phyloP scores from a whole-genome alignment of 2,797 vertebrate genomes.

The Peromyscus eremicus region DNA sequence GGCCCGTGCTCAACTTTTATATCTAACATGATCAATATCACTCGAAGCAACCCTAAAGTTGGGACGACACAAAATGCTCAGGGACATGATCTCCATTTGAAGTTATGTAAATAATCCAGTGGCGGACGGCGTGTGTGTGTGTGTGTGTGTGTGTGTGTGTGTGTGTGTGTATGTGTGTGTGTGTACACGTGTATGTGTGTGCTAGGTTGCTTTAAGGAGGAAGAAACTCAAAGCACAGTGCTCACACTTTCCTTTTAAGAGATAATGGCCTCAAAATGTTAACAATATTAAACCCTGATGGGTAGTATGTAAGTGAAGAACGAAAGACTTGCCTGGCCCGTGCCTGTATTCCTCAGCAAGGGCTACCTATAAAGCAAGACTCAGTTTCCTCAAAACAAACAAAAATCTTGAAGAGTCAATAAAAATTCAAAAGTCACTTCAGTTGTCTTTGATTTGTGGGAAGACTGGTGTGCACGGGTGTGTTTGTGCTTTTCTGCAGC shows the following conservation, averaged over 20 bases:
- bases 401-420: background rate
- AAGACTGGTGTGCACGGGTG: background rate
- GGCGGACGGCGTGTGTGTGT: background rate
- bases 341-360: background rate
- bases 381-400: background rate
- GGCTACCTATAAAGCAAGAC: background rate
- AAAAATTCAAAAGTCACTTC: background rate
- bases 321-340: background rate
- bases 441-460: background rate
- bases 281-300: background rate
- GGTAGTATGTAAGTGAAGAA: conserved; percentile 3
- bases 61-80: conserved; percentile 32
- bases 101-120: background rate
- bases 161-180: too few species aligned
- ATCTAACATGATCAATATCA: conserved; percentile 19
- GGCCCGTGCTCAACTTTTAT: background rate
- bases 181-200: too few species aligned
- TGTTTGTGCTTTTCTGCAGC: background rate
- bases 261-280: background rate
- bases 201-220: background rate
- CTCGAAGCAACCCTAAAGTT: conserved; percentile 33
- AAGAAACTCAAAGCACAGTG: background rate
- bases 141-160: too few species aligned
- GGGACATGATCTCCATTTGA: background rate
- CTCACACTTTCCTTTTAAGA: background rate